phyloP scores from a whole-genome alignment of 2,113 vertebrate genomes.

The Bufo gargarizans region DNA sequence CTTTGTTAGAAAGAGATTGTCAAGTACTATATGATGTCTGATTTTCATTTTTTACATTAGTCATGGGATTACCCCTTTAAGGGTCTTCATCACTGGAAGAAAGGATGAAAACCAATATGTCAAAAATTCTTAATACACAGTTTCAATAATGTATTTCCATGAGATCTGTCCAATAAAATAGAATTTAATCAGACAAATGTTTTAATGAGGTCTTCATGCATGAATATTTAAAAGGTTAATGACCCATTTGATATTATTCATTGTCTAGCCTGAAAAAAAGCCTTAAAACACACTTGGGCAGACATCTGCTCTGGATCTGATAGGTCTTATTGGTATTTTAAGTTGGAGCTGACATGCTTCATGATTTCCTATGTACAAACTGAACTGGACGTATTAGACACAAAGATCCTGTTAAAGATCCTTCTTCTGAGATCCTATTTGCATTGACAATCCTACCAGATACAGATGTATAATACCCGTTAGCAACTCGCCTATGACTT shows the following conservation, averaged over 20 bases:
- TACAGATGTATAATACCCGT: not conserved
- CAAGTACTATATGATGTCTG: too few species aligned
- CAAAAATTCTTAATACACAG: not conserved
- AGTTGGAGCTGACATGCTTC: not conserved
- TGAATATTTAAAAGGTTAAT: constrained; percentile 15
- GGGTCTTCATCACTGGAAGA: not conserved
- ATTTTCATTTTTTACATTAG: not conserved
- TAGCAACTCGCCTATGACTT: not conserved
- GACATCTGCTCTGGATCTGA: not conserved
- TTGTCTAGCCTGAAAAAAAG: not conserved
- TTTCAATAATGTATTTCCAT: not conserved
- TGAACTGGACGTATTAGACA: not conserved
- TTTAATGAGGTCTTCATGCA: not conserved
- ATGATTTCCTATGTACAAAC: not conserved
- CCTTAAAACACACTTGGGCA: not conserved
- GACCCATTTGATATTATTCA: not conserved
- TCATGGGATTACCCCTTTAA: too few species aligned
- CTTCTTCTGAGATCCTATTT: not conserved
- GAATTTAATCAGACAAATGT: not conserved
- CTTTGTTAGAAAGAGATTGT: too few species aligned
- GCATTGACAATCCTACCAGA: not conserved
- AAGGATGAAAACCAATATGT: not conserved
- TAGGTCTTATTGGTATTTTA: not conserved
- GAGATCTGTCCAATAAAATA: not conserved
- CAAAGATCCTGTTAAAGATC: not conserved